Evolutionary conservation across 1,140 invertebrate species (phyloP).

Genomic region (Leptopilina clavipes): DNA sequence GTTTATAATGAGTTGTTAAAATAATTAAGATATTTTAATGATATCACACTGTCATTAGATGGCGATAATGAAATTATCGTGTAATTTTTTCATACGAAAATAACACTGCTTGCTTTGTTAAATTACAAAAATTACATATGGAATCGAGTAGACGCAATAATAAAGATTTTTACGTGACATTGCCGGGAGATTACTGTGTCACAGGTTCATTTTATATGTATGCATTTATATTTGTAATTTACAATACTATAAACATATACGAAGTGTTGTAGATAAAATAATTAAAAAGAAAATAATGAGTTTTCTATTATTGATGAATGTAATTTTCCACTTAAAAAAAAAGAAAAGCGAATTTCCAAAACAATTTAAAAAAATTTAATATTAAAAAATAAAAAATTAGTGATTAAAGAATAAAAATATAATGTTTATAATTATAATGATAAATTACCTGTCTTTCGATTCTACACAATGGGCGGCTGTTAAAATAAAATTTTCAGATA

Average conservation of each 20-base stretch:
- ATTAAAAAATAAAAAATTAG: conserved; percentile 10
- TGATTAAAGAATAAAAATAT: conserved; percentile 10
- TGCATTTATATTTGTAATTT: neutral
- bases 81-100: neutral
- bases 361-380: too few species aligned
- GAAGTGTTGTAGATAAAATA: too few species aligned
- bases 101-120: neutral
- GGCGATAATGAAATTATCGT: neutral
- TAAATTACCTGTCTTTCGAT: conserved; percentile 55
- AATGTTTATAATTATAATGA: neutral
- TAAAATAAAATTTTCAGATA: conserved; percentile 75
- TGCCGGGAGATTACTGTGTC: conserved; percentile 4
- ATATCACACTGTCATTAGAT: neutral
- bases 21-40: conserved; percentile 1
- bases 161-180: conserved; percentile 9
- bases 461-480: conserved; percentile 75
- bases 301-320: too few species aligned
- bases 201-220: conserved; percentile 9
- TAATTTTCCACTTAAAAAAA: too few species aligned
- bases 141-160: neutral
- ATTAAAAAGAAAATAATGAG: too few species aligned
- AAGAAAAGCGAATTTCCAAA: too few species aligned
- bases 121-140: conserved; percentile 17
- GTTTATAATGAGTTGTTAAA: conserved; percentile 18
- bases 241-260: neutral